Evolutionary conservation across 1,140 invertebrate species (phyloP).

Genomic region (Cepaea nemoralis): DNA sequence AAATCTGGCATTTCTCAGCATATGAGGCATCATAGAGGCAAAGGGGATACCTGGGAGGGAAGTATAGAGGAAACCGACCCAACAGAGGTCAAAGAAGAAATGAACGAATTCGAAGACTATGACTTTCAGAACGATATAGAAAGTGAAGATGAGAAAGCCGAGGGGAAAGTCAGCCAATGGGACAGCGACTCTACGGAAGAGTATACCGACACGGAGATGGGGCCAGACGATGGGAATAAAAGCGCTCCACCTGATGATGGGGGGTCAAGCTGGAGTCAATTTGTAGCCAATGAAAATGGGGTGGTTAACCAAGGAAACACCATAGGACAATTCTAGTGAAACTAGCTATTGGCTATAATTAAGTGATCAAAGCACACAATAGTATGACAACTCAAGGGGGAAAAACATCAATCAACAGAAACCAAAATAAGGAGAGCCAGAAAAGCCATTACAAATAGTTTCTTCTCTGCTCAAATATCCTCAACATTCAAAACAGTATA

Average conservation of each 20-base stretch:
- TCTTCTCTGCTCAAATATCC: too few relatives aligned
- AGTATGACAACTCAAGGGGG: too few relatives aligned
- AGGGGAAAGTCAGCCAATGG: background rate
- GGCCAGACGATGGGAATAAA: background rate
- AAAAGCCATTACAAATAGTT: too few relatives aligned
- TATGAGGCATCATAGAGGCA: background rate
- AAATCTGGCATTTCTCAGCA: background rate
- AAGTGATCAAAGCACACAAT: too few relatives aligned
- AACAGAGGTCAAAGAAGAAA: background rate
- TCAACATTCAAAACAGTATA: too few relatives aligned
- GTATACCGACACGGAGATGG: background rate
- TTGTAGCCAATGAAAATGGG: too few relatives aligned
- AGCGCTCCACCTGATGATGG: background rate
- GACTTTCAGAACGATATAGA: background rate
- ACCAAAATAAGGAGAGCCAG: too few relatives aligned
- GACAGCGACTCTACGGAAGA: background rate
- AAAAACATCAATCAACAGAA: too few relatives aligned
- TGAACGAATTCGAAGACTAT: background rate
- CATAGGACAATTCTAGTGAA: too few relatives aligned
- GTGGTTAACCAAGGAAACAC: too few relatives aligned
- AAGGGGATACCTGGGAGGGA: conserved; percentile 1
- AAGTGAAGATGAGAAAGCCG: background rate
- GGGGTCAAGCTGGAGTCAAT: background rate
- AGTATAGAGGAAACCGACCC: background rate
- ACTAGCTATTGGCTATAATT: too few relatives aligned